A percentile compares a stretch with the other conserved stretches of the same genome.
phyloP scores from a whole-genome alignment of 2,797 vertebrate genomes.

The Poeciliopsis paucimaculata region DNA sequence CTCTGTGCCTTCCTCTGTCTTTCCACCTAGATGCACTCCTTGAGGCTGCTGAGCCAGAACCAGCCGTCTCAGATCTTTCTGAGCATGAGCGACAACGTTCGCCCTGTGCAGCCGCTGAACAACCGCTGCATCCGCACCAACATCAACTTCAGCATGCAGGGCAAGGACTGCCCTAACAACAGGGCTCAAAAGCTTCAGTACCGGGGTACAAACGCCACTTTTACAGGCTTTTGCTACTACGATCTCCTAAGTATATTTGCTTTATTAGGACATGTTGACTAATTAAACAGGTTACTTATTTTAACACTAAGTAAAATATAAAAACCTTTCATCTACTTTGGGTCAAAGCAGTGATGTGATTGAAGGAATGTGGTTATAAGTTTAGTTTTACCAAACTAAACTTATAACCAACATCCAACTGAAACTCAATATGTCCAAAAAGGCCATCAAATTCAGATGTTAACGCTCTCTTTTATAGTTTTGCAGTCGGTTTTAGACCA shows the following conservation, averaged over 20 bases:
- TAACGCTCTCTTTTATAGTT: neutral
- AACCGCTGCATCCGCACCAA: slow-evolving; percentile 99
- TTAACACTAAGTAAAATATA: neutral
- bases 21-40: slow-evolving; percentile 91
- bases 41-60: slow-evolving; percentile 97
- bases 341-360: neutral
- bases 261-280: neutral
- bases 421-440: neutral
- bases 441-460: neutral
- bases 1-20: neutral
- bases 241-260: neutral
- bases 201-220: slow-evolving; percentile 83
- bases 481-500: neutral
- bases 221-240: neutral
- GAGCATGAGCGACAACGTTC: slow-evolving; percentile 98
- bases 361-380: neutral
- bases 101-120: slow-evolving; percentile 96
- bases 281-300: neutral
- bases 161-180: slow-evolving; percentile 99
- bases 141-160: slow-evolving; percentile 99
- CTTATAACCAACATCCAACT: neutral
- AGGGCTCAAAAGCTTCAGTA: slow-evolving; percentile 98
- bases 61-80: slow-evolving; percentile 99
- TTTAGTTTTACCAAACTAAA: neutral
- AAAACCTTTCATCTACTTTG: neutral